Conservation (phyloP, 2,888 invertebrate species). For the Tenthredo mesomela region DNA sequence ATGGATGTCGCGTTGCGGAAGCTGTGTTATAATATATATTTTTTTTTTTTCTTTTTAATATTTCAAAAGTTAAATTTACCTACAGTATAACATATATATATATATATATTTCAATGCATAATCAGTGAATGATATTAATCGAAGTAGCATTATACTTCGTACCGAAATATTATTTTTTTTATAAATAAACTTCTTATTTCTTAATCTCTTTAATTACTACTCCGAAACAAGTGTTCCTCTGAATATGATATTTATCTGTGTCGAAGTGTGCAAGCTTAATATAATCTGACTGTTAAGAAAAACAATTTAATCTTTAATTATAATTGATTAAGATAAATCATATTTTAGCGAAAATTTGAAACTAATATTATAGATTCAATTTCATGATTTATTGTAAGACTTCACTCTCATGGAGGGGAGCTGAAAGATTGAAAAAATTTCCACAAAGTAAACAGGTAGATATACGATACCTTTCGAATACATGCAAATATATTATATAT, state of each 20-base stretch:
- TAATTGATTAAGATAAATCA: not conserved
- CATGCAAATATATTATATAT: not conserved
- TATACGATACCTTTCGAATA: not conserved
- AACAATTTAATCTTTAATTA: not conserved
- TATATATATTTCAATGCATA: not conserved
- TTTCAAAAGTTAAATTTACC: not conserved
- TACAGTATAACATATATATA: not conserved
- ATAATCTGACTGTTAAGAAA: not conserved
- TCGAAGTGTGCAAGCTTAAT: not conserved
- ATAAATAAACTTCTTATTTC: not conserved
- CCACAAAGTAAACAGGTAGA: constrained; percentile 3
- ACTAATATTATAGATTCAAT: not conserved
- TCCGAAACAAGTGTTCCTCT: not conserved
- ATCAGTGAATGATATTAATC: not conserved
- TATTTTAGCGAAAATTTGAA: not conserved
- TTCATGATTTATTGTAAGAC: not conserved
- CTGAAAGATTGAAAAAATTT: not conserved
- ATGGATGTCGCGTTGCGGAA: not conserved
- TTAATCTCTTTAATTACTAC: not conserved
- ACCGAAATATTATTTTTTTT: not conserved
- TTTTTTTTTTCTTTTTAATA: not conserved
- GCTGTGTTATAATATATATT: not conserved
- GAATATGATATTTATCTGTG: not conserved
- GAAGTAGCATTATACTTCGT: not conserved
- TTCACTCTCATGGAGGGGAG: not conserved